phyloP scores from a whole-genome alignment of 2,888 invertebrate species.

The Hirtodrosophila alboralis region DNA sequence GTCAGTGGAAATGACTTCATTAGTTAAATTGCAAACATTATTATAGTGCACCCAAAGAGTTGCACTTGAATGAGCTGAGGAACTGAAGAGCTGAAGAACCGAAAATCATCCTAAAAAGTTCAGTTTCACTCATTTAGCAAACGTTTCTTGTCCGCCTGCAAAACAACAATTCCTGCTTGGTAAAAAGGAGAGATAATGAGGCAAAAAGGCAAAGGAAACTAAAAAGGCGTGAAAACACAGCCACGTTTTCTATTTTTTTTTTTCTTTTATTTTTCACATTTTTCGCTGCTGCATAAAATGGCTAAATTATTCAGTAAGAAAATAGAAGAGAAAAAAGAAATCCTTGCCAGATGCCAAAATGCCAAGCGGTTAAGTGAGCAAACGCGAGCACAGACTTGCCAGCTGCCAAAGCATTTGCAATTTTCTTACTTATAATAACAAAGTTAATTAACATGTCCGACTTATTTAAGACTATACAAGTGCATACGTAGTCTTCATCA shows the following conservation, averaged over 20 bases:
- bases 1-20: slow-evolving; percentile 69
- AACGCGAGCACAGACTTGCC: slow-evolving; percentile 4
- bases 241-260: slow-evolving; percentile 14
- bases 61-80: slow-evolving; percentile 37
- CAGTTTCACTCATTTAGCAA: slow-evolving; percentile 56
- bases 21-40: slow-evolving; percentile 77
- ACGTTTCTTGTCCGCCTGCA: slow-evolving; percentile 27
- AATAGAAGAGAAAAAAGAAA: slow-evolving; percentile 36
- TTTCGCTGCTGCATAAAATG: slow-evolving; percentile 60
- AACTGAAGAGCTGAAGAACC: slow-evolving; percentile 1
- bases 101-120: slow-evolving; percentile 3
- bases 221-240: slow-evolving; percentile 47
- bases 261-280: slow-evolving; percentile 14
- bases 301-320: slow-evolving; percentile 59
- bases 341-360: slow-evolving; percentile 69
- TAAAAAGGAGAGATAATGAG: slow-evolving; percentile 48
- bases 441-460: slow-evolving; percentile 28
- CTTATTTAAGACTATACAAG: slow-evolving; percentile 3
- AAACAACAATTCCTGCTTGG: slow-evolving; percentile 54
- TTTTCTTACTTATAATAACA: slow-evolving; percentile 24
- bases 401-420: slow-evolving; percentile 23
- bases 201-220: slow-evolving; percentile 34
- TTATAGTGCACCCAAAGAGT: slow-evolving; percentile 51
- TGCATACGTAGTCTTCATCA: neutral
- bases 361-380: slow-evolving; percentile 44